These are phyloP conservation scores for Lepidocolaptes lacrymiger DNA, from an alignment of 2,797 vertebrate species.

Conservation along the genomic window DNA sequence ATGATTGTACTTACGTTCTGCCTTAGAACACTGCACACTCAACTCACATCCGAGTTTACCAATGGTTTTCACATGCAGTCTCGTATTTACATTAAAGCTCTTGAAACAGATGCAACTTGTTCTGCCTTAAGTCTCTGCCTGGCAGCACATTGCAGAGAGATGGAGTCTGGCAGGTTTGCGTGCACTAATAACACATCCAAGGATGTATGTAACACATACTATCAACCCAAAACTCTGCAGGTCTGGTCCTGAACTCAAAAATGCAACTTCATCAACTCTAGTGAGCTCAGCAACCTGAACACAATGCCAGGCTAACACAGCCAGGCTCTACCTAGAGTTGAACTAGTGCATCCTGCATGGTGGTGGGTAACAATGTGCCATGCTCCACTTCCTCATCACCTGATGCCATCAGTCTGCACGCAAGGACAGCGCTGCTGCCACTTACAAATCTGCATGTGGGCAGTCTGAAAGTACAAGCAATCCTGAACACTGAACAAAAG, in stretches of 20 bases:
- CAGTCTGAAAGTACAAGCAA: background rate
- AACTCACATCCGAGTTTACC: background rate
- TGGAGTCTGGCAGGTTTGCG: background rate
- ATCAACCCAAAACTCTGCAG: background rate
- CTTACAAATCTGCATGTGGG: background rate
- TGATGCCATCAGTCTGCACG: accelerated
- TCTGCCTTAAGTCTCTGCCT: background rate
- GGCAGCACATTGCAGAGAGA: background rate
- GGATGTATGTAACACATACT: background rate
- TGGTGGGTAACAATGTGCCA: accelerated
- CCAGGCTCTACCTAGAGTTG: background rate
- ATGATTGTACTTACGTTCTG: constrained; percentile 13
- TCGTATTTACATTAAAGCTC: background rate
- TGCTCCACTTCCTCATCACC: background rate
- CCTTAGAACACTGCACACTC: background rate
- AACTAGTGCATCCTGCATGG: accelerated
- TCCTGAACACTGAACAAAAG: background rate
- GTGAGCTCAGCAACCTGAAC: background rate
- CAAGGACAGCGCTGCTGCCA: background rate
- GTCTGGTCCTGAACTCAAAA: background rate
- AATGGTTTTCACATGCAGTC: background rate
- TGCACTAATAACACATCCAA: background rate
- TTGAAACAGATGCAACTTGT: background rate
- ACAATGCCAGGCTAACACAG: background rate
- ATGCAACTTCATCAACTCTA: background rate